A percentile compares a stretch with the other conserved stretches of the same genome.
Conservation (phyloP, 2,113 vertebrate species). For the Tychaedon coryphoeus region DNA sequence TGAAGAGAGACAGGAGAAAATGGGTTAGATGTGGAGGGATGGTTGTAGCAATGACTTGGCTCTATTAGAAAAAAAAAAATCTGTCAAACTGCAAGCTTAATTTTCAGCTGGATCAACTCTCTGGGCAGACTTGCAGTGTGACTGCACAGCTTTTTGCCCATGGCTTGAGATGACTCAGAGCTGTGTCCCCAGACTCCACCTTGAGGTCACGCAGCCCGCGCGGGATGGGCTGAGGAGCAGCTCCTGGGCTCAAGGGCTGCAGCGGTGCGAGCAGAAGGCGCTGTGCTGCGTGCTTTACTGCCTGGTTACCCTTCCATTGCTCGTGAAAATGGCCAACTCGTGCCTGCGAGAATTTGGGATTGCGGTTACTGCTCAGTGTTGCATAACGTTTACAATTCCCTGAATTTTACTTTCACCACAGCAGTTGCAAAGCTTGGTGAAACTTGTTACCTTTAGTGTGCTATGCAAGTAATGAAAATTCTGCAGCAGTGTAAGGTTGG, state of each 20-base stretch:
- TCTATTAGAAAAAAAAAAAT: not conserved
- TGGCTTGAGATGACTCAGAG: not conserved
- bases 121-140: not conserved
- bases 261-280: accelerated
- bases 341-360: not conserved
- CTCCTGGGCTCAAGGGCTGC: not conserved
- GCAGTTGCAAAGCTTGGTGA: not conserved
- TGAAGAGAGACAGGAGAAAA: not conserved
- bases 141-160: not conserved
- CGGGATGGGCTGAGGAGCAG: not conserved
- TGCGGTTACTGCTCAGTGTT: not conserved
- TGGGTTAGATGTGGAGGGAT: not conserved
- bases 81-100: not conserved
- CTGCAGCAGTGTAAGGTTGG: not conserved
- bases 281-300: accelerated
- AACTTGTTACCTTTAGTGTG: not conserved
- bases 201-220: not conserved
- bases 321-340: accelerated
- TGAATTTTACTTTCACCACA: not conserved
- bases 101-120: not conserved
- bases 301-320: accelerated
- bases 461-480: not conserved
- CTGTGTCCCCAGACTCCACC: not conserved
- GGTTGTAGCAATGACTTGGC: not conserved
- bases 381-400: not conserved